phyloP scores from a whole-genome alignment of 2,888 invertebrate genomes.

The Drosophila kanekoi region DNA sequence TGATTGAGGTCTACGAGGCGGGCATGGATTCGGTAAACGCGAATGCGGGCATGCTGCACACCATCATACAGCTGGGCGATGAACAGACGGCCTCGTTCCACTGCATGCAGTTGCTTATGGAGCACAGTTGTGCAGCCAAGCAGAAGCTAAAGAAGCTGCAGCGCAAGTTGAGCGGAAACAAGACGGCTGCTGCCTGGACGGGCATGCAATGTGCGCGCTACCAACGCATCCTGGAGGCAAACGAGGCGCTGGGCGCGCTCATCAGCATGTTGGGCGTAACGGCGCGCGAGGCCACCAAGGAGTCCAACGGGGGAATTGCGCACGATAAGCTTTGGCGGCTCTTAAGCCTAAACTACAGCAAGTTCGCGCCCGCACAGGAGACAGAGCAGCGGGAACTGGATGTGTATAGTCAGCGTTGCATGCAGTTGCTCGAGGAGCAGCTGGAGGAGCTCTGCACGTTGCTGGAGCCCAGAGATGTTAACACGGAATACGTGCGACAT shows the following conservation, averaged over 20 bases:
- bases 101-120: constrained; percentile 91
- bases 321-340: constrained; percentile 90
- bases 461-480: constrained; percentile 88
- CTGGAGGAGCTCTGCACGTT: constrained; percentile 88
- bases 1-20: constrained; percentile 87
- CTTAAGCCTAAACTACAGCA: constrained; percentile 85
- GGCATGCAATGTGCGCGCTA: constrained; percentile 82
- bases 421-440: constrained; percentile 86
- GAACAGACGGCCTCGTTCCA: constrained; percentile 89
- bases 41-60: constrained; percentile 88
- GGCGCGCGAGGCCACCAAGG: constrained; percentile 86
- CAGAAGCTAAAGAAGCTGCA: constrained; percentile 93
- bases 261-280: constrained; percentile 87
- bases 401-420: constrained; percentile 59
- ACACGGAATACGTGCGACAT: constrained; percentile 85
- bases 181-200: constrained; percentile 84
- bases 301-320: constrained; percentile 86
- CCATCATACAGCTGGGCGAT: constrained; percentile 87
- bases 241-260: constrained; percentile 87
- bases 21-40: constrained; percentile 90
- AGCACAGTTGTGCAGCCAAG: constrained; percentile 90
- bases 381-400: constrained; percentile 56
- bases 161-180: constrained; percentile 87
- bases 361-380: constrained; percentile 79
- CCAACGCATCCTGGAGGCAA: constrained; percentile 87